Evolutionary conservation across 2,888 invertebrate genomes (phyloP).

Genomic region (Geophilus truncorum): DNA sequence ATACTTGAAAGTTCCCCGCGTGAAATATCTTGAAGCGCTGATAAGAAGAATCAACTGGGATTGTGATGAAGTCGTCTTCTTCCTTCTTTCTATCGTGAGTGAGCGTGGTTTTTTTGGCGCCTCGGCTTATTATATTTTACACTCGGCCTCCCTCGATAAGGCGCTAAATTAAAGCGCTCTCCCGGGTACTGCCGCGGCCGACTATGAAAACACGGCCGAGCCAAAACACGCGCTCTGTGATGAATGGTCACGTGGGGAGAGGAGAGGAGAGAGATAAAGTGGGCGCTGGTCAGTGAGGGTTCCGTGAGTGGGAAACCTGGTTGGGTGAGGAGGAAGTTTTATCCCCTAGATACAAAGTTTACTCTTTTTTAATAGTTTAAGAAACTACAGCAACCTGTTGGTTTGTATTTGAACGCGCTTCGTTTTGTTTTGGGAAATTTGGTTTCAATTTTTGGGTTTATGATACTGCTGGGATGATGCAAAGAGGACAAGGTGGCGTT

Average conservation of each 20-base stretch:
- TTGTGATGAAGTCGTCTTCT: constrained; percentile 31
- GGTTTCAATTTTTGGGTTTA: not conserved
- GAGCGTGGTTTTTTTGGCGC: constrained; percentile 25
- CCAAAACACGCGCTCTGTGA: not conserved
- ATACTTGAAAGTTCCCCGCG: constrained; percentile 36
- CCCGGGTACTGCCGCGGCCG: constrained; percentile 23
- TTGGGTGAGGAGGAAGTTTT: too few relatives aligned
- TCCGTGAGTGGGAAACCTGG: not conserved
- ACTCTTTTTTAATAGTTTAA: not conserved
- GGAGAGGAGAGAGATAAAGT: not conserved
- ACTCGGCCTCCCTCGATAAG: constrained; percentile 31
- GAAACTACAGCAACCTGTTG: not conserved
- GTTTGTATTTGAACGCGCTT: not conserved
- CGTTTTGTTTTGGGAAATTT: not conserved
- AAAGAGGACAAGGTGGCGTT: not conserved
- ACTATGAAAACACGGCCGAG: constrained; percentile 12
- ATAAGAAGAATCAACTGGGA: constrained; percentile 36
- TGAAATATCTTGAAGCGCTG: constrained; percentile 39
- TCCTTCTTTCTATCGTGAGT: constrained; percentile 29
- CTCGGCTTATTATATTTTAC: constrained; percentile 32
- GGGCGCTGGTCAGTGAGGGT: constrained; percentile 7
- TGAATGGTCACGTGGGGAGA: constrained; percentile 17
- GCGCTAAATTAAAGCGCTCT: constrained; percentile 33
- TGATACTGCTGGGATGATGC: not conserved
- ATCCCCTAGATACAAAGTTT: too few relatives aligned